Base-by-base conservation (phyloP, 2,797 vertebrate genomes). In the Chaenodraco wilsoni region DNA sequence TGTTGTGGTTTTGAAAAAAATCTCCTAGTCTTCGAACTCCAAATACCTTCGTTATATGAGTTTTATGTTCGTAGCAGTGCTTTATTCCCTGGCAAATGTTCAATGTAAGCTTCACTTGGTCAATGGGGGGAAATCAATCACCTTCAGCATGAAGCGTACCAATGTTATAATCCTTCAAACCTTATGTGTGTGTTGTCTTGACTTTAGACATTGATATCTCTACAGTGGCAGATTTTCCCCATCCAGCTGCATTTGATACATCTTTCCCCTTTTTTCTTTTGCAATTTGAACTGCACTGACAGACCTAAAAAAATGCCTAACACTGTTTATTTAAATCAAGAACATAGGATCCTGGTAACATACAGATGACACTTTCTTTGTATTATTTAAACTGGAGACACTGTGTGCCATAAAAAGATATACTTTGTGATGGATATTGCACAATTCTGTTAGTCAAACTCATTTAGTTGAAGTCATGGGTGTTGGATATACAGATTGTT, bases 1-100 rank as follows among this genome's bases (percentile, higher is more conserved):
- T 50, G 13, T 45, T 43, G 3, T 21, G 37, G 23, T 16, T 70
- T 41, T 56, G 43, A 63, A 64, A 62, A 62, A 72, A 9, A 60
- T 19, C 12, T 1, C 9, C 21, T 21, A 13, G 19, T 51, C 49
- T 50, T 12, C 19, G 21, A 23, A 51, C 19, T 27, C 27, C 27
- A 27, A 27, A 27, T 27, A 27, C 27, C 27, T 27, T 27, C 27
- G 4, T 5, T 5, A 27, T 27, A 27, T 27, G 27, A 27, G 27
- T 48, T 48, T 48, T 9, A n/a, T 48, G 46, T 48, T 48, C 17
- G 33, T 17, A n/a, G 46, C 46, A 48, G 5, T 7, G 16, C 6
- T n/a, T 48, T 48, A 46, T n/a, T 0, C 17, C 46, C 46, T n/a
- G n/a, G 7, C 3, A 37, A 9, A 9, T 37, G 33, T 37, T 37